phyloP scores from a whole-genome alignment of 2,888 invertebrate species.

The Athripsodes cinereus region DNA sequence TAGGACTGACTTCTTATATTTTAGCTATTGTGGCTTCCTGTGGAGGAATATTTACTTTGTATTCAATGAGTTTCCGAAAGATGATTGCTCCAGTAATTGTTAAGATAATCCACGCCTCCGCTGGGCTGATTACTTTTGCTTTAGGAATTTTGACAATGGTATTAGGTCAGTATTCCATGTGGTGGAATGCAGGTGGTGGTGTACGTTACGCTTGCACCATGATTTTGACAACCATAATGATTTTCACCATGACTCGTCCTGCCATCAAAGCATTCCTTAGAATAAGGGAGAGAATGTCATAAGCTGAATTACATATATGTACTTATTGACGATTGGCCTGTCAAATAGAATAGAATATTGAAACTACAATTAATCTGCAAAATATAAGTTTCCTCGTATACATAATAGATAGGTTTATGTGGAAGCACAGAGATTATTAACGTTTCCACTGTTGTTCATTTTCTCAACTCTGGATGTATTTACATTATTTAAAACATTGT shows the following conservation, averaged over 20 bases:
- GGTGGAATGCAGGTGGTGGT: conserved; percentile 43
- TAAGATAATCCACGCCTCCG: conserved; percentile 42
- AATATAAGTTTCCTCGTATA: too few relatives aligned
- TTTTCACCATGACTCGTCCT: conserved; percentile 43
- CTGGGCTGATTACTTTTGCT: conserved; percentile 41
- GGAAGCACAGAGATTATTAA: too few relatives aligned
- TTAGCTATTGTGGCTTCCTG: conserved; percentile 41
- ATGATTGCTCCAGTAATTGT: conserved; percentile 45
- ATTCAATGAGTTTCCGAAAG: conserved; percentile 43
- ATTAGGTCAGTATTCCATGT: conserved; percentile 37
- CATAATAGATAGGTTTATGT: too few relatives aligned
- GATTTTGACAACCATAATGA: conserved; percentile 38
- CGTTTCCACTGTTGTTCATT: too few relatives aligned
- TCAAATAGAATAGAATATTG: too few relatives aligned
- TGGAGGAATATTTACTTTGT: conserved; percentile 44
- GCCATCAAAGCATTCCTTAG: conserved; percentile 45
- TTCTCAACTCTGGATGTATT: too few relatives aligned
- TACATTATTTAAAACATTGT: too few relatives aligned
- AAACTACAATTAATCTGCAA: too few relatives aligned
- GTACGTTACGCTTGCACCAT: conserved; percentile 37
- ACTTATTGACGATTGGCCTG: too few relatives aligned
- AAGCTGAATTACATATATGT: too few relatives aligned
- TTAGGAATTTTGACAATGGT: conserved; percentile 42
- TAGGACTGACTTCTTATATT: conserved; percentile 42
- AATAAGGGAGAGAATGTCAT: conserved; percentile 40